Conservation (phyloP, 2,888 invertebrate genomes). For the Hartigia nigra region DNA sequence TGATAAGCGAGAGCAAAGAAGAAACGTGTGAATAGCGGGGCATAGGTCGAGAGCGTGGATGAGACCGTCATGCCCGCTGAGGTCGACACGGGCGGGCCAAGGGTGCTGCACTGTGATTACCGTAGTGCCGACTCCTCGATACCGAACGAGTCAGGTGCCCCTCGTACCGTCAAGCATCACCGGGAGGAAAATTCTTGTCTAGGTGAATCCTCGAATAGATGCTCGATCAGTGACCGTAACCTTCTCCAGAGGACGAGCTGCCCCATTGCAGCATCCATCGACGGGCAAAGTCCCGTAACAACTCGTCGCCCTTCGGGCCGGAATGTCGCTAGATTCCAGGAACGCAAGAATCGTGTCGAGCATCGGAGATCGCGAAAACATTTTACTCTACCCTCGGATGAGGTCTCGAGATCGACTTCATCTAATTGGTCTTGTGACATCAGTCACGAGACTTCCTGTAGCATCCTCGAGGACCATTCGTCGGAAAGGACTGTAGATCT, state of each 20-base stretch:
- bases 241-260: slow-evolving; percentile 7
- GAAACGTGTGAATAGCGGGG: slow-evolving; percentile 16
- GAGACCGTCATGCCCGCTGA: slow-evolving; percentile 63
- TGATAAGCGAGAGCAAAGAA: background rate
- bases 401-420: background rate
- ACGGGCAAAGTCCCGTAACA: slow-evolving; percentile 18
- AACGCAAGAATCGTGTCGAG: background rate
- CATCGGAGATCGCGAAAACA: background rate
- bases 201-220: slow-evolving; percentile 4
- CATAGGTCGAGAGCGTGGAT: slow-evolving; percentile 43
- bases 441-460: background rate
- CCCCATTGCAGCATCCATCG: slow-evolving; percentile 11
- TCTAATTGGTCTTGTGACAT: background rate
- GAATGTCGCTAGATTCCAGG: background rate
- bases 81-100: slow-evolving; percentile 60
- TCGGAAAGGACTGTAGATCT: background rate
- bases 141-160: slow-evolving; percentile 28
- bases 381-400: background rate
- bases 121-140: slow-evolving; percentile 49
- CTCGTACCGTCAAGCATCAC: background rate
- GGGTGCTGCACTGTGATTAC: slow-evolving; percentile 59
- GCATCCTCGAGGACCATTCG: background rate
- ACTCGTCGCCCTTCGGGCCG: background rate
- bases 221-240: slow-evolving; percentile 13
- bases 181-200: slow-evolving; percentile 12